These are phyloP conservation scores for Volucella zonaria DNA, from an alignment of 2,888 invertebrate genomes.

Conservation along the genomic window DNA sequence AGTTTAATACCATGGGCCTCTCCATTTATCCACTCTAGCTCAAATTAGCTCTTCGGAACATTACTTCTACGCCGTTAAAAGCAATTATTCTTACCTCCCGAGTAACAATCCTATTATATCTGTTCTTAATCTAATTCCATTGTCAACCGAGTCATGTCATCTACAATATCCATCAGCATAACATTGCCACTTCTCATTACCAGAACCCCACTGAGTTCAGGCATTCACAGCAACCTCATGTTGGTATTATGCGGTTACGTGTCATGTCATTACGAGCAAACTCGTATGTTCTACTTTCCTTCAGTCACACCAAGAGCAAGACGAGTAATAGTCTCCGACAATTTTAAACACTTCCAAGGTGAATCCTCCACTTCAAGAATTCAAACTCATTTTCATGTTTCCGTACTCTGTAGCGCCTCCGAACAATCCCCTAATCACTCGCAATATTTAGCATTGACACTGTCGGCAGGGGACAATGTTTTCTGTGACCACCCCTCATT, in stretches of 20 bases:
- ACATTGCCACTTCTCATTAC: not conserved
- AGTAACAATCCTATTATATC: too few relatives aligned
- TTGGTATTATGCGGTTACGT: constrained; percentile 12
- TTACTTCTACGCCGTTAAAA: too few relatives aligned
- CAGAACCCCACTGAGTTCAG: not conserved
- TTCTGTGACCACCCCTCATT: constrained; percentile 5
- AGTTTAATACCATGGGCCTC: too few relatives aligned
- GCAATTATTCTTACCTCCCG: too few relatives aligned
- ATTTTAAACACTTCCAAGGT: constrained; percentile 32
- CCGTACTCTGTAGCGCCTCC: not conserved
- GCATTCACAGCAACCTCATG: not conserved
- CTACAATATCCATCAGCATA: not conserved
- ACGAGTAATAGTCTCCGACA: constrained; percentile 16
- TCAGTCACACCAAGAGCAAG: not conserved
- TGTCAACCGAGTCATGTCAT: too few relatives aligned
- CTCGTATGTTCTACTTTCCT: not conserved
- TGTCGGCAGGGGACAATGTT: not conserved
- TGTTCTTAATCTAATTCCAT: too few relatives aligned
- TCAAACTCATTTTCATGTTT: not conserved
- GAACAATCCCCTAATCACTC: constrained; percentile 33
- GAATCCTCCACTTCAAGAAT: constrained; percentile 1
- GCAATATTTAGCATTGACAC: constrained; percentile 23
- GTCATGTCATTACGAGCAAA: not conserved
- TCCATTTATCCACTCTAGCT: too few relatives aligned
- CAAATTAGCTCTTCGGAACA: too few relatives aligned